Evolutionary conservation across 2,113 vertebrate genomes (phyloP).

Genomic region (Sceloporus tristichus): DNA sequence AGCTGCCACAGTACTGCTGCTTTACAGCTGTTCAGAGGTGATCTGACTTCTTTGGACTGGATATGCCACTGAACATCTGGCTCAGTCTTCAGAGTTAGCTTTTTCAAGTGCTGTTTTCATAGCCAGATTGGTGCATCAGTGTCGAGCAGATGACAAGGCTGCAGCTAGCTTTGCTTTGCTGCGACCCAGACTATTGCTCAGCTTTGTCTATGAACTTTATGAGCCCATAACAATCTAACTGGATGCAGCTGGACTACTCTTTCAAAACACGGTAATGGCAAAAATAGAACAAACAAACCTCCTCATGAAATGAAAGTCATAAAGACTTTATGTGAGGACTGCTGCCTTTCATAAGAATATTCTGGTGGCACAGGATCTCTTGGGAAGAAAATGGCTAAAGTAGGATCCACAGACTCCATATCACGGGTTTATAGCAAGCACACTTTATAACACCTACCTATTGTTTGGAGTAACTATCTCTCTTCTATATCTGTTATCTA

Average conservation of each 20-base stretch:
- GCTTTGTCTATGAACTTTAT: slow-evolving; percentile 32
- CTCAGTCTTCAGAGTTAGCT: neutral
- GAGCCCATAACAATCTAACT: slow-evolving; percentile 34
- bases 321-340: slow-evolving; percentile 10
- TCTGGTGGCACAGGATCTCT: slow-evolving; percentile 4
- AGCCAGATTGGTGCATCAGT: neutral
- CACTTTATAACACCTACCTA: neutral
- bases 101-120: neutral
- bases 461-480: neutral
- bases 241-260: slow-evolving; percentile 30
- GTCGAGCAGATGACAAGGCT: neutral
- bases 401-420: too few species aligned
- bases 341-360: slow-evolving; percentile 1
- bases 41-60: neutral
- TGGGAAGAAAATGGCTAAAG: neutral
- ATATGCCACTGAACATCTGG: neutral
- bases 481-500: neutral
- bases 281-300: slow-evolving; percentile 37
- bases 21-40: neutral
- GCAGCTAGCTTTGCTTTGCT: neutral
- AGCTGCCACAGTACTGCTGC: neutral
- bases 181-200: slow-evolving; percentile 13
- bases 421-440: neutral
- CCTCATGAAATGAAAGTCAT: slow-evolving; percentile 6
- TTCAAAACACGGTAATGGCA: slow-evolving; percentile 13